Evolutionary conservation across 2,113 vertebrate species (phyloP).

Genomic region (Chelonoidis abingdonii): DNA sequence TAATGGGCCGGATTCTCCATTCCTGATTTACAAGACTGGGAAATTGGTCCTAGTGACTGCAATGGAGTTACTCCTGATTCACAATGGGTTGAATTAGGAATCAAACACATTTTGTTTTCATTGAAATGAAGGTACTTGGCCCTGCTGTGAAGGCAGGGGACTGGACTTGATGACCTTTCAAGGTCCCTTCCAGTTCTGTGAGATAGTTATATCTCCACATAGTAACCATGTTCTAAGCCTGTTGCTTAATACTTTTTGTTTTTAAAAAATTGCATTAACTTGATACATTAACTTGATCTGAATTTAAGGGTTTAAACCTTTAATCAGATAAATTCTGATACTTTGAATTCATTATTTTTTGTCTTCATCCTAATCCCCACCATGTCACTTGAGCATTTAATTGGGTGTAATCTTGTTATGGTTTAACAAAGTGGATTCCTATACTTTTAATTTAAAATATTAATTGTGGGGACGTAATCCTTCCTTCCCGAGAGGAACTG

Average conservation of each 20-base stretch:
- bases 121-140: neutral
- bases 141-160: too few species aligned
- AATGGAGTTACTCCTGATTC: neutral
- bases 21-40: neutral
- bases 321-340: neutral
- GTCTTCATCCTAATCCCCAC: neutral
- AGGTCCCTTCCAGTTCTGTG: too few species aligned
- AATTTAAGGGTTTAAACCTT: neutral
- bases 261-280: neutral
- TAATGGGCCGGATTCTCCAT: neutral
- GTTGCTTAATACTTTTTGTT: neutral
- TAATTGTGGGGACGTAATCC: neutral
- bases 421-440: neutral
- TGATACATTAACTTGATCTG: neutral
- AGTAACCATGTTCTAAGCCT: neutral
- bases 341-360: neutral
- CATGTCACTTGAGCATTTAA: neutral
- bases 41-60: neutral
- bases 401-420: neutral
- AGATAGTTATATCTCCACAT: too few species aligned
- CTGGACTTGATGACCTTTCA: too few species aligned
- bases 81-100: neutral
- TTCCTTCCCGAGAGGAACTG: neutral
- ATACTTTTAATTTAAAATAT: neutral
- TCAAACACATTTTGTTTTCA: neutral